phyloP scores from a whole-genome alignment of 2,888 invertebrate genomes.

The Eristalis intricaria region DNA sequence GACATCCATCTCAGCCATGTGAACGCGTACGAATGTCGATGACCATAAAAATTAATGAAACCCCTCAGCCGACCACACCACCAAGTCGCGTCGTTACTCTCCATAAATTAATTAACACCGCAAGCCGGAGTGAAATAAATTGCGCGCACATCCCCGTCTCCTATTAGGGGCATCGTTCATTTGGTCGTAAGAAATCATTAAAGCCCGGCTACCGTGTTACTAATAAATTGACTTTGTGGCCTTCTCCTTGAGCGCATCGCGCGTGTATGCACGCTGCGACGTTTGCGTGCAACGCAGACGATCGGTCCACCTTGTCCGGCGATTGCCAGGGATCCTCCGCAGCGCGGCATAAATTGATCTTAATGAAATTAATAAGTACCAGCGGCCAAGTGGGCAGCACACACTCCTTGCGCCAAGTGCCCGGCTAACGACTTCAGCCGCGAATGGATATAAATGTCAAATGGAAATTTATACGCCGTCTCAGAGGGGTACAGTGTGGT shows the following conservation, averaged over 20 bases:
- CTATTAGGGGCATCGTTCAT: conserved; percentile 45
- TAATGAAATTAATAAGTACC: conserved; percentile 57
- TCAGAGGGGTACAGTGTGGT: not conserved
- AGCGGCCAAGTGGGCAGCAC: conserved; percentile 13
- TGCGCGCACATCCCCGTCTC: conserved; percentile 35
- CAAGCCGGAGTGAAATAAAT: conserved; percentile 30
- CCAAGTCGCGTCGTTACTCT: conserved; percentile 8
- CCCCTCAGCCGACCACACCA: not conserved
- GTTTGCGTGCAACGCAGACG: not conserved
- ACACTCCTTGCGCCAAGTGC: not conserved
- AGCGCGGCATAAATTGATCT: conserved; percentile 47
- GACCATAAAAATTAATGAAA: conserved; percentile 12
- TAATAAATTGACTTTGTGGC: conserved; percentile 44
- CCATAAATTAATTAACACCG: conserved; percentile 31
- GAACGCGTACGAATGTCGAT: not conserved
- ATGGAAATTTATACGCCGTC: conserved; percentile 22
- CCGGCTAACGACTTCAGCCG: conserved; percentile 3
- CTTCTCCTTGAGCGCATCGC: not conserved
- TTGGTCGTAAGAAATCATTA: conserved; percentile 63
- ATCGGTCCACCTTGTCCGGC: not conserved
- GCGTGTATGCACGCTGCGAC: not conserved
- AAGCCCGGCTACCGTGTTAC: conserved; percentile 51
- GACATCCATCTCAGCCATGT: not conserved
- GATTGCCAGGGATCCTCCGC: not conserved
- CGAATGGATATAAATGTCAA: conserved; percentile 39